Conservation (phyloP, 2,888 invertebrate species). For the Tinea trinotella region DNA sequence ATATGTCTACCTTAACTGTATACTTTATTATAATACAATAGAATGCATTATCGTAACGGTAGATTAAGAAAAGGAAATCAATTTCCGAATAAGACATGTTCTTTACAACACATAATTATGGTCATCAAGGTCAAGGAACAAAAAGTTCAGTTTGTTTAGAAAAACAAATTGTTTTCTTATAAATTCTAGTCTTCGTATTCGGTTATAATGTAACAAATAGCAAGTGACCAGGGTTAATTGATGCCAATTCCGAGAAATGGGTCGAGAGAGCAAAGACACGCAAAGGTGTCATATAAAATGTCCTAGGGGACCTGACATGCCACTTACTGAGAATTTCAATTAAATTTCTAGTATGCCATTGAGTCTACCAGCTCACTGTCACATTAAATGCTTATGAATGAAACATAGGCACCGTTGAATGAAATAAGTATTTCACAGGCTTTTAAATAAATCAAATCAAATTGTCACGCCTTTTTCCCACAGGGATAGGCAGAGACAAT, state of each 20-base stretch:
- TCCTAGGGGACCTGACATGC: background rate
- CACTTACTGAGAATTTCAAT: conserved; percentile 1
- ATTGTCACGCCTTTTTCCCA: too few relatives aligned
- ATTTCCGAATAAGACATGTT: background rate
- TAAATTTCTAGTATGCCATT: conserved; percentile 1
- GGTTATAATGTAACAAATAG: background rate
- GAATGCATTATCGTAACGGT: background rate
- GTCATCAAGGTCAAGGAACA: background rate
- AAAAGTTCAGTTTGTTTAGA: background rate
- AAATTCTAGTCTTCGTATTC: too few relatives aligned
- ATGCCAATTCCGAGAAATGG: conserved; percentile 1
- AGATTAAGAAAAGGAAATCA: background rate
- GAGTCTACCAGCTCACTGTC: background rate
- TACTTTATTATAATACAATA: background rate
- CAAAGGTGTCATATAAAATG: background rate
- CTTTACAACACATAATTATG: background rate
- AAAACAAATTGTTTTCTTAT: background rate
- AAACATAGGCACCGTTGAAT: too few relatives aligned
- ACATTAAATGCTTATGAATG: too few relatives aligned
- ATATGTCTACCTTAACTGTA: too few relatives aligned
- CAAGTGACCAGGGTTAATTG: conserved; percentile 7
- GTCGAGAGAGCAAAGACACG: conserved; percentile 11
- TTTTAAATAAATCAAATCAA: too few relatives aligned
- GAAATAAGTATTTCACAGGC: too few relatives aligned
- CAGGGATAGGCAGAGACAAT: too few relatives aligned